Percentiles rank a stretch among this genome's conserved stretches.
These are phyloP conservation scores for Flabesymbios commensalis DNA, from an alignment of 2,888 invertebrate species.

Conservation along the genomic window DNA sequence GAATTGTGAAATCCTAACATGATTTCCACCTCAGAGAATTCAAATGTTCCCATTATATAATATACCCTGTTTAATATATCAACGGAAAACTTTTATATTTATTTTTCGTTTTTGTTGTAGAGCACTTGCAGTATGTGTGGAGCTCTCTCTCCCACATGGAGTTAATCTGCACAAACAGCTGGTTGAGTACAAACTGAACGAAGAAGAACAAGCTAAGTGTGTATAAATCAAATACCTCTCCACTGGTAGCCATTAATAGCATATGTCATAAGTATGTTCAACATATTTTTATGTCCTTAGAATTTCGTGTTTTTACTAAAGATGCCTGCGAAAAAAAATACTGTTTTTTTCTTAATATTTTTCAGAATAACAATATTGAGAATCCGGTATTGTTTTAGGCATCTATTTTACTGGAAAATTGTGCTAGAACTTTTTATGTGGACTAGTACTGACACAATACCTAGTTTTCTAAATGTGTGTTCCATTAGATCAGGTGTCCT, in stretches of 20 bases:
- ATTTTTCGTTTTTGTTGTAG: conserved; percentile 29
- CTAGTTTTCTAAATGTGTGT: too few species aligned
- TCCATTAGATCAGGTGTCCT: too few species aligned
- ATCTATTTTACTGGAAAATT: too few species aligned
- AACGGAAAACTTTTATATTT: not conserved
- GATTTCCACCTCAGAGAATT: too few species aligned
- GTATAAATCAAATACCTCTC: not conserved
- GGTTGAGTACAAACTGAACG: conserved; percentile 45
- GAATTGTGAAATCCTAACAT: too few species aligned
- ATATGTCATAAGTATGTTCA: not conserved
- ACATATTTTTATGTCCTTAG: not conserved
- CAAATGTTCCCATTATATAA: too few species aligned
- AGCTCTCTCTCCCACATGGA: conserved; percentile 51
- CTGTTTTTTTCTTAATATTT: not conserved
- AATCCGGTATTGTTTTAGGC: too few species aligned
- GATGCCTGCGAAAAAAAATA: not conserved
- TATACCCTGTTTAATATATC: too few species aligned
- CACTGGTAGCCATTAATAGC: too few species aligned
- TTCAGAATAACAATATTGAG: too few species aligned
- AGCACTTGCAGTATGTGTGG: conserved; percentile 53
- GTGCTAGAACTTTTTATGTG: too few species aligned
- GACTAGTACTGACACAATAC: too few species aligned
- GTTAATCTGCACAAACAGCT: conserved; percentile 48
- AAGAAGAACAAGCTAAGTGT: conserved; percentile 35
- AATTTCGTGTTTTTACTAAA: not conserved